These are phyloP conservation scores for Theristicus caerulescens DNA, from an alignment of 2,113 vertebrate species.

Conservation along the genomic window DNA sequence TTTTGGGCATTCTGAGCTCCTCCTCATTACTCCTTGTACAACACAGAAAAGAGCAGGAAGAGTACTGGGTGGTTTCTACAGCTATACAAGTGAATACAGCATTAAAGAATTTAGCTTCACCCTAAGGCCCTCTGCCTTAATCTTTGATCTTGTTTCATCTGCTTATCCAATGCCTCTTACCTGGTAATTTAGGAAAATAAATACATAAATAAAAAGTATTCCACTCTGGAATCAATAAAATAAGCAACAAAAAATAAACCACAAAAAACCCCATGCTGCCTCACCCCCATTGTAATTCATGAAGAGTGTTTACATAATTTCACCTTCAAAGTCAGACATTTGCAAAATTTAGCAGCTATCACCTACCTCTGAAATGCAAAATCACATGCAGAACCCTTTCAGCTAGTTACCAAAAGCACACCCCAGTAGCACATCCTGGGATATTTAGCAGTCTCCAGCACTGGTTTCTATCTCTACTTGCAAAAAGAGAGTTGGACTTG, in stretches of 20 bases:
- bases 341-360: conserved; percentile 33
- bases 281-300: conserved; percentile 29
- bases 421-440: not conserved
- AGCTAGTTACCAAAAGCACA: not conserved
- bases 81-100: not conserved
- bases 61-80: not conserved
- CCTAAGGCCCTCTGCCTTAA: conserved; percentile 21
- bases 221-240: conserved; percentile 54
- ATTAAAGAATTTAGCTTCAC: conserved; percentile 54
- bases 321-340: conserved; percentile 43
- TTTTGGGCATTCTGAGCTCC: not conserved
- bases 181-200: conserved; percentile 61
- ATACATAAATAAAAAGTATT: conserved; percentile 37
- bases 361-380: conserved; percentile 31
- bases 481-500: not conserved
- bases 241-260: conserved; percentile 41
- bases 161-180: conserved; percentile 35
- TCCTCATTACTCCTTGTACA: not conserved
- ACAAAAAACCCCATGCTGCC: not conserved
- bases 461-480: not conserved
- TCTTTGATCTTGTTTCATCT: conserved; percentile 57
- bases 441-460: not conserved
- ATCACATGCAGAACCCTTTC: not conserved
- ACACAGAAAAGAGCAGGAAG: not conserved
- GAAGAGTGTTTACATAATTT: conserved; percentile 23